These are phyloP conservation scores for Dipodomys stephensi DNA, from an alignment of 2,113 vertebrate species.

Conservation along the genomic window DNA sequence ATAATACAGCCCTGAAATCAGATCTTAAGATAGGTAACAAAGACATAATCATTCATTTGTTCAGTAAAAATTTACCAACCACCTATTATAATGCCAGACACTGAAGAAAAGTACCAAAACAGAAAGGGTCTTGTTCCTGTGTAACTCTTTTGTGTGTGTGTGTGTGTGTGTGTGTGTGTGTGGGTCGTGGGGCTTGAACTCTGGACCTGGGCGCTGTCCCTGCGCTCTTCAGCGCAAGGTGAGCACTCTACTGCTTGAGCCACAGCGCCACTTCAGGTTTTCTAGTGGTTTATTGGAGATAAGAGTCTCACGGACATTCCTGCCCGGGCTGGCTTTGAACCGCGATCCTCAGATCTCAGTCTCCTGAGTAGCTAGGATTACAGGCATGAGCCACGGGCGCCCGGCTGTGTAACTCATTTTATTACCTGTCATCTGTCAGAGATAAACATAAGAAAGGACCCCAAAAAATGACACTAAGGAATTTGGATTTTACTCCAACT, in stretches of 20 bases:
- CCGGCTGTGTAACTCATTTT: background rate
- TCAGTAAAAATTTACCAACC: background rate
- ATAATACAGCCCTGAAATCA: constrained; percentile 5
- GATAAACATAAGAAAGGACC: background rate
- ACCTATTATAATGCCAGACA: background rate
- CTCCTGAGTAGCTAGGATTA: too few relatives aligned
- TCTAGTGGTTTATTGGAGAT: too few relatives aligned
- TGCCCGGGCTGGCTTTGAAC: too few relatives aligned
- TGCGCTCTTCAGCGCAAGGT: too few relatives aligned
- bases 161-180: too few relatives aligned
- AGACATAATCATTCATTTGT: background rate
- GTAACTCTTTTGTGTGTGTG: background rate
- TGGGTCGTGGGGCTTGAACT: too few relatives aligned
- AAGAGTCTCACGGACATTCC: too few relatives aligned
- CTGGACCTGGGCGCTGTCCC: too few relatives aligned
- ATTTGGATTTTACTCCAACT: constrained; percentile 9
- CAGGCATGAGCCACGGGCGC: too few relatives aligned
- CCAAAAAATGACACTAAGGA: background rate
- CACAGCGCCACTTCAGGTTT: too few relatives aligned
- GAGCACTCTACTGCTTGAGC: too few relatives aligned
- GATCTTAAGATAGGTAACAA: background rate
- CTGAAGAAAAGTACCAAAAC: background rate
- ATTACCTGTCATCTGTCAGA: background rate
- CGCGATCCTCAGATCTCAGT: too few relatives aligned
- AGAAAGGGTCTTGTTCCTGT: background rate